These are phyloP conservation scores for Hippocampus mohnikei DNA, from an alignment of 2,113 vertebrate species.

Conservation along the genomic window DNA sequence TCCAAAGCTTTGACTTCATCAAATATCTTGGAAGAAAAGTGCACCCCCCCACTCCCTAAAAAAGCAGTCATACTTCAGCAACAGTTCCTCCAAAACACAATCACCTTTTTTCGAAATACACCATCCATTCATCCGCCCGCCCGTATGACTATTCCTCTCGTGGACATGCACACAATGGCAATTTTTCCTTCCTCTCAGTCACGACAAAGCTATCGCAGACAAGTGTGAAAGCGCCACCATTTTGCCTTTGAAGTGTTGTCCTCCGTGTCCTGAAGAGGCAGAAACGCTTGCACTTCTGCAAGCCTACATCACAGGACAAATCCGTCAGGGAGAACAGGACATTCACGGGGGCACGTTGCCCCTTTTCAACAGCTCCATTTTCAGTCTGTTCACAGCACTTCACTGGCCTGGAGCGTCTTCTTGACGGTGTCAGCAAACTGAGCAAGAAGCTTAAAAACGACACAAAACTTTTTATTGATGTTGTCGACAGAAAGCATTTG, in stretches of 20 bases:
- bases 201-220: slow-evolving; percentile 6
- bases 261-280: slow-evolving; percentile 16
- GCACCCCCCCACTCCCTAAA: not conserved
- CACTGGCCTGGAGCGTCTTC: slow-evolving; percentile 19
- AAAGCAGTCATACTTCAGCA: not conserved
- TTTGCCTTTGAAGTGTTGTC: slow-evolving; percentile 44
- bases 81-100: slow-evolving; percentile 11
- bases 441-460: slow-evolving; percentile 20
- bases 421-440: slow-evolving; percentile 28
- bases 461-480: slow-evolving; percentile 24
- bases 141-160: not conserved
- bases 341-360: slow-evolving; percentile 12
- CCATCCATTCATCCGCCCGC: slow-evolving; percentile 1
- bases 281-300: slow-evolving; percentile 21
- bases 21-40: not conserved
- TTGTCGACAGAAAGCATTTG: not conserved
- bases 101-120: slow-evolving; percentile 11
- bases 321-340: slow-evolving; percentile 10
- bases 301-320: slow-evolving; percentile 15
- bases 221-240: slow-evolving; percentile 25
- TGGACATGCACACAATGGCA: not conserved
- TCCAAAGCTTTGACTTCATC: not conserved
- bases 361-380: slow-evolving; percentile 11
- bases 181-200: not conserved
- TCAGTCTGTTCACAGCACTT: slow-evolving; percentile 17